Evolutionary conservation across 2,888 invertebrate species (phyloP), one percentile per base, ranked within the genome.

Genomic region (Oscheius myriophilus): DNA sequence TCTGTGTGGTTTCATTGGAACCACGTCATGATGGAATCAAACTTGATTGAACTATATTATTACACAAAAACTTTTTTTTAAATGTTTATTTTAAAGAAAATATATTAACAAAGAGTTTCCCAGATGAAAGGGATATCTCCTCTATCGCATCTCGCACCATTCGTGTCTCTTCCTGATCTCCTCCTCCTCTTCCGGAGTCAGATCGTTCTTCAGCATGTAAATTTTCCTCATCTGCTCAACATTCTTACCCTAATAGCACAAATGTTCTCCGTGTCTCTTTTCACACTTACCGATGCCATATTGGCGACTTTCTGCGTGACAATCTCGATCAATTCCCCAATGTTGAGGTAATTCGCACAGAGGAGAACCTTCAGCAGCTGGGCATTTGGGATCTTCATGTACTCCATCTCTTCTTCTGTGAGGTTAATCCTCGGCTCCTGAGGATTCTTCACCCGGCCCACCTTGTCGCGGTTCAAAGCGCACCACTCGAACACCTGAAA

Each of bases 271-370:
- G n/a, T n/a, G n/a, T n/a, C n/a, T n/a, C n/a, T n/a, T n/a, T n/a
- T n/a, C n/a, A 54, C 12, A 14, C 2, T 7, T 7, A 42, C 59
- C 59, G 46, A 33, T 11, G 46, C 46, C 61, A 61, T 61, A 39
- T 61, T 49, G 18, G 61, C 61, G 9, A 61, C 49, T 61, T 61
- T 61, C 21, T 61, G 61, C 11, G 61, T 49, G 4, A 18, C 6
- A 33, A 61, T 61, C 33, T 61, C 61, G n/a, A 61, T 33, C 2
- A 61, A 18, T 26, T 61, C 61, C 7, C 14, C 26, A 1, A 61
- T 49, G 21, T 61, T 49, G 7, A 45, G 33, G 39, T 33, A 61
- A 26, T 61, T 49, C 9, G 61, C 61, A 9, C 25, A 42, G 42
- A 41, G 12, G 25, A 61, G 33, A 6, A 61, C 39, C 23, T 49